Conservation (phyloP, 2,888 invertebrate species). For the Caenorhabditis zanzibari region DNA sequence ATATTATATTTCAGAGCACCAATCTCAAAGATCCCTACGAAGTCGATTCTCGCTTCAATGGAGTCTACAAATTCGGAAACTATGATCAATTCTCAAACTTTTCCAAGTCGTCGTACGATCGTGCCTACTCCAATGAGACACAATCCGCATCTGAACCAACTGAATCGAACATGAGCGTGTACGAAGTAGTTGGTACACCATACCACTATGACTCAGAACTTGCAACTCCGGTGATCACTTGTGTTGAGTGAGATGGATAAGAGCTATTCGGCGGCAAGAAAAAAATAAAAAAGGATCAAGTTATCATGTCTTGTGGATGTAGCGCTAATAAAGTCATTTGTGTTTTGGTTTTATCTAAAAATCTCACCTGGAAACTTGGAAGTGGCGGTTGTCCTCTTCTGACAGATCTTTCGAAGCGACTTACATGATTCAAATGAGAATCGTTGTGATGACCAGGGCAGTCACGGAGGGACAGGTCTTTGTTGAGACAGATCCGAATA, state of each 20-base stretch:
- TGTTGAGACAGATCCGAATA: constrained; percentile 66
- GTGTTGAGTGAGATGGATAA: constrained; percentile 13
- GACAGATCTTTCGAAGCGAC: constrained; percentile 34
- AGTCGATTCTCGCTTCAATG: constrained; percentile 3
- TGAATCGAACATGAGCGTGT: not conserved
- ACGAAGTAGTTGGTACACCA: constrained; percentile 10
- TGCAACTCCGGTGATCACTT: constrained; percentile 16
- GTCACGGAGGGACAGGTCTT: constrained; percentile 54
- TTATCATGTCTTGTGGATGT: not conserved
- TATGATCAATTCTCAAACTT: constrained; percentile 17
- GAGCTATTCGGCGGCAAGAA: not conserved
- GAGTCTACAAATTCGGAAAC: constrained; percentile 21
- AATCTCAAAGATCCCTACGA: not conserved
- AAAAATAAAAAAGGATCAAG: not conserved
- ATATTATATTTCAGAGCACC: not conserved
- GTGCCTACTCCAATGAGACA: constrained; percentile 13
- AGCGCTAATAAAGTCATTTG: not conserved
- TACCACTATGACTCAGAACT: not conserved
- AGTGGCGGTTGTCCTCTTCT: constrained; percentile 47
- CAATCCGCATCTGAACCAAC: not conserved
- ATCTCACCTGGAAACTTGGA: constrained; percentile 61
- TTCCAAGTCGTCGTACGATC: not conserved
- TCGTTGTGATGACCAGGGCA: constrained; percentile 57
- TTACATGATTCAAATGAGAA: constrained; percentile 34
- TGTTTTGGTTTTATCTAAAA: not conserved